A percentile compares a stretch with the other conserved stretches of the same genome.
phyloP scores from a whole-genome alignment of 1,140 invertebrate species.

The Drosophila littoralis region DNA sequence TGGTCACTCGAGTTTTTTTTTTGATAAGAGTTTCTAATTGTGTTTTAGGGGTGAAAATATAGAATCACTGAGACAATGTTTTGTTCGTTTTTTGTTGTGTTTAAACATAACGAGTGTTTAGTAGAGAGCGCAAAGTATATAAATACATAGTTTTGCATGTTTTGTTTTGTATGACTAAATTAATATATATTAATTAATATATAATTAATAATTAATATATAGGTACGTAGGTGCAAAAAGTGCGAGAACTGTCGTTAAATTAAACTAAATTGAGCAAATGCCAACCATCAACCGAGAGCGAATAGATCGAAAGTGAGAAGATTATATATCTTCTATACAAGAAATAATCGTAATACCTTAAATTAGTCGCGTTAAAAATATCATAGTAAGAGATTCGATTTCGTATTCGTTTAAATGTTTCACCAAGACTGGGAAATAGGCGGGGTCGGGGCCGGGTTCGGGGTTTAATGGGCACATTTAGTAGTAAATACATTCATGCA shows the following conservation, averaged over 20 bases:
- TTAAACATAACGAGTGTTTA: slow-evolving; percentile 74
- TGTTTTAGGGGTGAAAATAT: slow-evolving; percentile 28
- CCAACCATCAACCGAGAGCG: slow-evolving; percentile 61
- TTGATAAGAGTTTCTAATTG: slow-evolving; percentile 30
- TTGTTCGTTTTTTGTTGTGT: slow-evolving; percentile 62
- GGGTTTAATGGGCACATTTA: slow-evolving; percentile 39
- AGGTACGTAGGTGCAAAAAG: slow-evolving; percentile 67
- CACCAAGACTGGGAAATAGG: slow-evolving; percentile 16
- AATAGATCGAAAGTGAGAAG: not conserved
- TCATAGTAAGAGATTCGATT: slow-evolving; percentile 37
- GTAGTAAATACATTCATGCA: slow-evolving; percentile 39
- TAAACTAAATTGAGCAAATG: slow-evolving; percentile 76
- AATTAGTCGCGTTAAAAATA: slow-evolving; percentile 34
- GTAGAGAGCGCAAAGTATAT: slow-evolving; percentile 38
- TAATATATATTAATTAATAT: too few species aligned
- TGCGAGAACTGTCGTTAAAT: slow-evolving; percentile 33
- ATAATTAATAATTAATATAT: slow-evolving; percentile 63
- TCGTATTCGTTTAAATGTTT: slow-evolving; percentile 26
- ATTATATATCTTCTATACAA: slow-evolving; percentile 31
- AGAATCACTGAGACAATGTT: slow-evolving; percentile 41
- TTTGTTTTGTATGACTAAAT: slow-evolving; percentile 47
- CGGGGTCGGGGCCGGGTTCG: too few species aligned
- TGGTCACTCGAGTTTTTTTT: slow-evolving; percentile 45
- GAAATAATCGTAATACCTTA: slow-evolving; percentile 35
- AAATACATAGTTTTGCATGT: slow-evolving; percentile 44